These are phyloP conservation scores for Serripes groenlandicus DNA, from an alignment of 2,888 invertebrate species.

Conservation along the genomic window DNA sequence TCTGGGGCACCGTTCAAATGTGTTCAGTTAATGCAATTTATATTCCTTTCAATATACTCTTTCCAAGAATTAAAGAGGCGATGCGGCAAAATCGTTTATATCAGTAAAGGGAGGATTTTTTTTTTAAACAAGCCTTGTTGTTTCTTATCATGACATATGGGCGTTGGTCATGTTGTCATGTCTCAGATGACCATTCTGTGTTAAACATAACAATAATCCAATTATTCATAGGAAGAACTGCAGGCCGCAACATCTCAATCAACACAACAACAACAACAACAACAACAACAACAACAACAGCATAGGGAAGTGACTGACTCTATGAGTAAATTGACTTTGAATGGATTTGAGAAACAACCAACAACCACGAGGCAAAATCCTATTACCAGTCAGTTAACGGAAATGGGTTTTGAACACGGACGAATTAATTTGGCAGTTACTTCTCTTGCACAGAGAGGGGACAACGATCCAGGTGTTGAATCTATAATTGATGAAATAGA, in stretches of 20 bases:
- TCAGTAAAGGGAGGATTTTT: not conserved
- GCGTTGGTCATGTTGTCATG: too few relatives aligned
- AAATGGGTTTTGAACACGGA: not conserved
- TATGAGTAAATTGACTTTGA: too few relatives aligned
- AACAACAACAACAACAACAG: too few relatives aligned
- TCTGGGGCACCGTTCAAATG: too few relatives aligned
- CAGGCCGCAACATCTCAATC: not conserved
- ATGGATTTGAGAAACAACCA: not conserved
- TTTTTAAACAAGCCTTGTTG: not conserved
- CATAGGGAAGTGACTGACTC: too few relatives aligned
- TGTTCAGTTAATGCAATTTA: too few relatives aligned
- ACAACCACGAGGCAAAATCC: not conserved
- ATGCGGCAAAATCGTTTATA: too few relatives aligned
- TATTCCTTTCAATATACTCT: not conserved
- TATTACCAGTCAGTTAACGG: not conserved
- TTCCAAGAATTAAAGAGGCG: too few relatives aligned
- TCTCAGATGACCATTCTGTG: not conserved
- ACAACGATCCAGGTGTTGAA: not conserved
- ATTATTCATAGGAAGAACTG: not conserved
- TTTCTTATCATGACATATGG: not conserved
- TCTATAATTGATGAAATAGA: not conserved
- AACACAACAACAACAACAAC: not conserved
- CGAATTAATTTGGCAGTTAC: not conserved
- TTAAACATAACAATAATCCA: not conserved
- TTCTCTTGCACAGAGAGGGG: not conserved